A percentile compares a stretch with the other conserved stretches of the same genome.
Conservation (phyloP, 1,140 invertebrate genomes). For the Hylaeus anthracinus region DNA sequence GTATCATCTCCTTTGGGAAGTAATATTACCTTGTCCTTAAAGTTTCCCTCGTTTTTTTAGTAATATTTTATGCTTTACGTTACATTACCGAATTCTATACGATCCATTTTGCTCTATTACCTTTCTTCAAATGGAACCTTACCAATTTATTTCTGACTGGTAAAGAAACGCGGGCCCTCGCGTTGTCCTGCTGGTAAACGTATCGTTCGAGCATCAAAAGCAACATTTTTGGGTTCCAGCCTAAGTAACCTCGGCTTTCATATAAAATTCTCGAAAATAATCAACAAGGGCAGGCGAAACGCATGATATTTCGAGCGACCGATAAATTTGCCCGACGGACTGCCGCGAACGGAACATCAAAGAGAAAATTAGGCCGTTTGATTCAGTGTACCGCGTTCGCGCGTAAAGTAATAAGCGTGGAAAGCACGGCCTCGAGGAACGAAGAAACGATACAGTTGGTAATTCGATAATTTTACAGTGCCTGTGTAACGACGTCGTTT, state of each 20-base stretch:
- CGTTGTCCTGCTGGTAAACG: no score
- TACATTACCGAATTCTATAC: no score
- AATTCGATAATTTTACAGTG: constrained; percentile 35
- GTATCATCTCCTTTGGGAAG: background rate
- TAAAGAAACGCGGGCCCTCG: no score
- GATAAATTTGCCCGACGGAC: background rate
- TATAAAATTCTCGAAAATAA: background rate
- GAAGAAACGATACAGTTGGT: constrained; percentile 39
- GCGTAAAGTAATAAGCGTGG: constrained; percentile 18
- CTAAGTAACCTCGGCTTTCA: no score
- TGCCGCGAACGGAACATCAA: background rate
- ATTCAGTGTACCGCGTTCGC: background rate
- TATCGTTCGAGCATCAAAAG: no score
- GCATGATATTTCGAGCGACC: background rate
- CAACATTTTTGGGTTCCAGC: no score
- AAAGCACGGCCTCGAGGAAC: constrained; percentile 1
- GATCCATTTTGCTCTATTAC: no score
- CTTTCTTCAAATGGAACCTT: no score
- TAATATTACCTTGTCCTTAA: no score
- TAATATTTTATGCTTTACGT: no score
- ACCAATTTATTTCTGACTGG: no score
- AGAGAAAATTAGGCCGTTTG: constrained; percentile 15
- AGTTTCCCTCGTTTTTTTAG: no score
- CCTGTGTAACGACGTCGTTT: constrained; percentile 22
- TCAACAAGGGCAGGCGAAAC: background rate